phyloP scores from a whole-genome alignment of 2,113 vertebrate genomes.

The Ophiodon elongatus region DNA sequence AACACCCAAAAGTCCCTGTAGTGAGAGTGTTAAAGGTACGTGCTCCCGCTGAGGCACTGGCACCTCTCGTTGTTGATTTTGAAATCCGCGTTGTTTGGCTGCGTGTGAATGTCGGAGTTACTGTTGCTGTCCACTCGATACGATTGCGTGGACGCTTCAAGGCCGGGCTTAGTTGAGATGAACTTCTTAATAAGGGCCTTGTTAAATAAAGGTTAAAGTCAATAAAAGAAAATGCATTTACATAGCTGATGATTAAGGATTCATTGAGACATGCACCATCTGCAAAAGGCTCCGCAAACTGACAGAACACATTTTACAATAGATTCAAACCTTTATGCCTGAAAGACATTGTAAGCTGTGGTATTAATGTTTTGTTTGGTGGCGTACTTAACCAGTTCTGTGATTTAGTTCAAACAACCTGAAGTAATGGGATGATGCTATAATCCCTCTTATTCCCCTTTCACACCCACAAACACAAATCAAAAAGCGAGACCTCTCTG shows the following conservation, averaged over 20 bases:
- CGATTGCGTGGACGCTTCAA: not conserved
- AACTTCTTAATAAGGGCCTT: not conserved
- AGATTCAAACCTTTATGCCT: not conserved
- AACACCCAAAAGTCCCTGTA: constrained; percentile 60
- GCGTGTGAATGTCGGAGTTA: not conserved
- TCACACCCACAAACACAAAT: constrained; percentile 14
- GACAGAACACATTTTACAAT: not conserved
- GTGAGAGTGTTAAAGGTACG: constrained; percentile 68
- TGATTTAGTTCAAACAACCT: not conserved
- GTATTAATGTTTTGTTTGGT: not conserved
- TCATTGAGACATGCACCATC: not conserved
- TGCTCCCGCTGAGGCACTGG: not conserved
- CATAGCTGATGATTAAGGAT: constrained; percentile 6
- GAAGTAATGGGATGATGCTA: constrained; percentile 16
- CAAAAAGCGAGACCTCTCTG: not conserved
- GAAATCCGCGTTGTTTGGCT: constrained; percentile 3
- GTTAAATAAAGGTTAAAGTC: not conserved
- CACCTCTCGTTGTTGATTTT: not conserved
- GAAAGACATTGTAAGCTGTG: not conserved
- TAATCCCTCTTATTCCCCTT: not conserved
- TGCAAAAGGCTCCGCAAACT: not conserved
- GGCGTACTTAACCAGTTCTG: not conserved
- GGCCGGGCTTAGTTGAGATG: not conserved
- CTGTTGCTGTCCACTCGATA: not conserved
- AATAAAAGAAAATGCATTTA: not conserved